phyloP scores from a whole-genome alignment of 2,797 vertebrate genomes.

The Hydrocynus forskahlii region DNA sequence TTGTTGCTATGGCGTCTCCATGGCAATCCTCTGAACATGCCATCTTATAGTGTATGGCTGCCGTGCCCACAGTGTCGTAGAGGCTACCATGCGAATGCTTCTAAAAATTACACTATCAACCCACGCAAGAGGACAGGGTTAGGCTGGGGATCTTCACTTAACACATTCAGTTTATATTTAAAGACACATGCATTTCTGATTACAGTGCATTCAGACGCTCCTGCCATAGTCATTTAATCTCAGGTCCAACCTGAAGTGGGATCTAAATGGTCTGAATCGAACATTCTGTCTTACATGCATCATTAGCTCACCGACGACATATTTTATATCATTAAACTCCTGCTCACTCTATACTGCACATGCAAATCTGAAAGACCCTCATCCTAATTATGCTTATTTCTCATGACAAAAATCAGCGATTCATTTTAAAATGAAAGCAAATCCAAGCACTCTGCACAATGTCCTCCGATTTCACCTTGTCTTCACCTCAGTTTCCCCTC shows the following conservation, averaged over 20 bases:
- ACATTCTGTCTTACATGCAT: neutral
- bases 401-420: neutral
- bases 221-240: no score
- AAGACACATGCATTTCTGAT: neutral
- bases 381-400: neutral
- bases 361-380: neutral
- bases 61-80: conserved; percentile 41
- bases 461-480: neutral
- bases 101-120: conserved; percentile 26
- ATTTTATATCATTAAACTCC: neutral
- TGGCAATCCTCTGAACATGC: conserved; percentile 63
- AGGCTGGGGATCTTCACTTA: neutral
- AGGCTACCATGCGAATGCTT: conserved; percentile 41
- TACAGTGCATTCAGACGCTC: neutral
- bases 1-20: conserved; percentile 71
- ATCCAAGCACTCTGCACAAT: neutral
- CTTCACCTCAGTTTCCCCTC: neutral
- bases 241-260: neutral
- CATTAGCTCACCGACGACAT: neutral
- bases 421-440: neutral
- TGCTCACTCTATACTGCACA: neutral
- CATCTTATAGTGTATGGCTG: conserved; percentile 55
- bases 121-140: neutral
- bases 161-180: neutral
- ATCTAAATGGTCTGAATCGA: neutral